Conservation (phyloP, 1,140 invertebrate species). For the Reticulitermes speratus region DNA sequence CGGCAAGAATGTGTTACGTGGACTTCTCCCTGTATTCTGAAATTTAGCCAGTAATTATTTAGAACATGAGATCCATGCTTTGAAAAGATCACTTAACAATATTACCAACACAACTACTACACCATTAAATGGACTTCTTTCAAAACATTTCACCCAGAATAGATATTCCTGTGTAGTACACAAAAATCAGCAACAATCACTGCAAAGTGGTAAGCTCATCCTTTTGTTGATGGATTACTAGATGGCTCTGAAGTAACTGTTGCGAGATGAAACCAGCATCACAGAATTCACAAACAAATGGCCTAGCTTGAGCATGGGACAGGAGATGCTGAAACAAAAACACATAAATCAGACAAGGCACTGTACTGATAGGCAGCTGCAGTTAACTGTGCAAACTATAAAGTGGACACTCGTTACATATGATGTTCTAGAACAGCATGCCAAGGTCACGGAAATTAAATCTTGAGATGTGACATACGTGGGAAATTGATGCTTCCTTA, state of each 20-base stretch:
- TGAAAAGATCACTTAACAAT: neutral
- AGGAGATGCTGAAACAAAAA: constrained; percentile 40
- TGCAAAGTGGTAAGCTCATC: neutral
- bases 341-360: no score
- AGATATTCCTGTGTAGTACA: neutral
- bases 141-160: neutral
- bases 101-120: neutral
- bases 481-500: no score
- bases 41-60: no score
- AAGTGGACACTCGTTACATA: no score
- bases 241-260: constrained; percentile 40
- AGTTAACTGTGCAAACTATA: no score
- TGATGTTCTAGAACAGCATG: no score
- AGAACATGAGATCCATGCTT: neutral
- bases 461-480: no score
- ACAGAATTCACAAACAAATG: constrained; percentile 43
- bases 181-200: neutral
- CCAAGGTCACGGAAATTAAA: no score
- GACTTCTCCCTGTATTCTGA: no score
- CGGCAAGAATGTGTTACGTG: no score
- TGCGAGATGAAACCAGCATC: constrained; percentile 44
- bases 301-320: constrained; percentile 41
- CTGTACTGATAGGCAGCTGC: no score
- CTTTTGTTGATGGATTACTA: constrained; percentile 38
- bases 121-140: neutral